These are phyloP conservation scores for Colossoma macropomum DNA, from an alignment of 2,113 vertebrate genomes.

Conservation along the genomic window DNA sequence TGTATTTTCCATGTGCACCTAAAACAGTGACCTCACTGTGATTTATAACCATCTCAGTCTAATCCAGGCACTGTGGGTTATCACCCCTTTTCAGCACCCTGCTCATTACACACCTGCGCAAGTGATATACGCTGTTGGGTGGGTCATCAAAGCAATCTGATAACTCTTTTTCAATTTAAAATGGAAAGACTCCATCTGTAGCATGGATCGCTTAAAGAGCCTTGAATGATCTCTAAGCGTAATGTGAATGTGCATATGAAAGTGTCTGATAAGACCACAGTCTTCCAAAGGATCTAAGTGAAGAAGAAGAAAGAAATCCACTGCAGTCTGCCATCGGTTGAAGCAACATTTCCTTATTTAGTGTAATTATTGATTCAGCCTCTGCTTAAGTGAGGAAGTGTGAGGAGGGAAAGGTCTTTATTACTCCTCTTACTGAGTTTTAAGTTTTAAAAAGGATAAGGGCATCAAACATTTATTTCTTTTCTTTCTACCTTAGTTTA, in stretches of 20 bases:
- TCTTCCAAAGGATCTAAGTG: constrained; percentile 10
- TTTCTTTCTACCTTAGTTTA: background rate
- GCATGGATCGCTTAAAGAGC: background rate
- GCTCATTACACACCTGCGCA: constrained; percentile 13
- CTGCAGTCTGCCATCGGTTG: constrained; percentile 20
- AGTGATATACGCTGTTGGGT: constrained; percentile 18
- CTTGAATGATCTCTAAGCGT: constrained; percentile 1
- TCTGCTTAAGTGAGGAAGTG: constrained; percentile 12
- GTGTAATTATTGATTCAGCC: constrained; percentile 40
- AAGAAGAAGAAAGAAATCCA: background rate
- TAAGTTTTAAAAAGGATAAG: no score
- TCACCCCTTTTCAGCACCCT: constrained; percentile 20
- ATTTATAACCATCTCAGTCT: constrained; percentile 32
- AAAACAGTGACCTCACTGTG: background rate
- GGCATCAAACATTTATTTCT: no score
- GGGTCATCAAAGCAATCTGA: constrained; percentile 17
- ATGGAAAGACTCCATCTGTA: background rate
- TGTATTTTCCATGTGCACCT: background rate
- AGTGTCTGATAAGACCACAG: constrained; percentile 25
- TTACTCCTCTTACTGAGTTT: no score
- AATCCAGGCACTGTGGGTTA: constrained; percentile 23
- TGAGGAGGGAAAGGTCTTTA: background rate
- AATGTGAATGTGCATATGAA: constrained; percentile 33
- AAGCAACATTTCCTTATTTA: constrained; percentile 37
- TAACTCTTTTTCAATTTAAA: background rate